Base-by-base conservation (phyloP, 2,888 invertebrate species). In the Amblyteles armatorius region DNA sequence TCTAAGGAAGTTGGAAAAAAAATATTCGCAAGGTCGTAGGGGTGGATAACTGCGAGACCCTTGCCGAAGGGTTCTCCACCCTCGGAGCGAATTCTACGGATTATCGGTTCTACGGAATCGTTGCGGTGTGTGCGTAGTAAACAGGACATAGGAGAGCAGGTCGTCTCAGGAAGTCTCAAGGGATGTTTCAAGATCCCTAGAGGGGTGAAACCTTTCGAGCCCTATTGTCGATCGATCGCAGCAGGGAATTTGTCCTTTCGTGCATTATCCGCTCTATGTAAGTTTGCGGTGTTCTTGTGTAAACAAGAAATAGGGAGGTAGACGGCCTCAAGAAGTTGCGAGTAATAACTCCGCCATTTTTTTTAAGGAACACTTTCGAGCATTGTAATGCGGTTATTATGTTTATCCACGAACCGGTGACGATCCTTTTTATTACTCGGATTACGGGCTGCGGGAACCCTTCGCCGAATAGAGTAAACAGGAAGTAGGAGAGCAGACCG, bases 111-210 rank as follows among this genome's bases (percentile, higher is more conserved):
- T 48, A 6, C 16, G 9, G 48, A 60, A 63, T 48, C 0, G 44
- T 19, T 79, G 60, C 16, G 68, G 57, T 50, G 48, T 33, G 13
- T 29, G 19, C 7, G 22, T 63, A 85, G 86, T 87, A 87, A 87
- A 88, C 80, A 82, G 81, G 87, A 85, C 86, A 79, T 87, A 88
- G 89, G 89, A 63, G 74, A 87, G 78, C 82, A 89, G 87, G 63
- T 68, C 55, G 50, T 65, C 33, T 11, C 40, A 85, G 82, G 77
- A 82, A 82, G 72, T 52, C 22, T 13, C 52, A 36, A 63, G 22
- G 67, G 65, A 44, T 44, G 44, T 44, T 60, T 6, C 4, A 36
- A 9, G 7, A 67, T 60, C 57, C 52, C 69, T 84, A 26, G 13
- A 11, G 63, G 71, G 63, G 22, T 13, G n/a, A n/a, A 22, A 36